These are phyloP conservation scores for Axinella damicornis DNA, from an alignment of 37 sponge, comb jelly and placozoan genomes.

Conservation along the genomic window DNA sequence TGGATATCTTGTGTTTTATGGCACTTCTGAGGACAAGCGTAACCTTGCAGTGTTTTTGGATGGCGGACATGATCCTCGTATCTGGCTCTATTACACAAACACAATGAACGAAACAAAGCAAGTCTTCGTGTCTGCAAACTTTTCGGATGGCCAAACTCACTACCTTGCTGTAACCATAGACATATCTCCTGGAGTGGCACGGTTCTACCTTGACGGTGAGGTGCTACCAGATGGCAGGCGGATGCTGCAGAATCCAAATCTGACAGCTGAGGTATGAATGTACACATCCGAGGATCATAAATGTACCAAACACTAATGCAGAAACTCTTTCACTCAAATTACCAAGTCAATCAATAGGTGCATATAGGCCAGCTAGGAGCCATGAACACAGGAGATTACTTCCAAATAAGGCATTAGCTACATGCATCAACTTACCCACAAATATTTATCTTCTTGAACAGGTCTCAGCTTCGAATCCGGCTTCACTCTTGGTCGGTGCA, in stretches of 20 bases:
- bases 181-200: not conserved
- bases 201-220: slow-evolving; percentile 57
- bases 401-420: too few relatives aligned
- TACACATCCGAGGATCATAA: too few relatives aligned
- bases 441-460: not conserved
- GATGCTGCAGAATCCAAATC: slow-evolving; percentile 22
- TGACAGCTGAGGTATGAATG: slow-evolving; percentile 23
- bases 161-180: slow-evolving; percentile 7
- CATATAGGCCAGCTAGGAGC: too few relatives aligned
- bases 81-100: slow-evolving; percentile 60
- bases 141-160: slow-evolving; percentile 12
- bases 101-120: not conserved
- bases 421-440: too few relatives aligned
- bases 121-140: not conserved
- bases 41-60: slow-evolving; percentile 71
- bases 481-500: slow-evolving; percentile 55
- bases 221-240: not conserved
- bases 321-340: too few relatives aligned
- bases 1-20: slow-evolving; percentile 75
- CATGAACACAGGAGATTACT: too few relatives aligned
- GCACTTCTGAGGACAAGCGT: slow-evolving; percentile 41
- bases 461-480: slow-evolving; percentile 31
- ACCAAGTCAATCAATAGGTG: too few relatives aligned
- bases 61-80: not conserved
- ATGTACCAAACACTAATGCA: too few relatives aligned